Base-by-base conservation (phyloP, 1,140 invertebrate genomes). In the Drosophila insularis region DNA sequence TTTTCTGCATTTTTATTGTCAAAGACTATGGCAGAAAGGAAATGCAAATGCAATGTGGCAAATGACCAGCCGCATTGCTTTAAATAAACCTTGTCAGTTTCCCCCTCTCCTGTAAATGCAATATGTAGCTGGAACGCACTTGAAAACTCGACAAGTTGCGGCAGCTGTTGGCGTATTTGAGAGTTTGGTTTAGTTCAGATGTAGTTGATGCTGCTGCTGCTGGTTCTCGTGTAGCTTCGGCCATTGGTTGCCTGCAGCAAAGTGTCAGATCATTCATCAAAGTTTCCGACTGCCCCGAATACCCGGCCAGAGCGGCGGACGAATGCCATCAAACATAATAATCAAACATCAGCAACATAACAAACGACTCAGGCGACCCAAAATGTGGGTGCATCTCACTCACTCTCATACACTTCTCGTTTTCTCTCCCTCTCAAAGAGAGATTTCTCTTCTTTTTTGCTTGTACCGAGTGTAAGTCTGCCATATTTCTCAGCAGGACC, bases 291-390 rank as follows among this genome's bases (percentile, higher is more conserved):
- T 64, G 63, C 64, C 39, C 21, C 35, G 35, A 11, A 37, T 37
- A 13, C 39, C 54, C 50, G 37, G 66, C 23, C 53, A 21, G 10
- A 50, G 43, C 75, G 73, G 68, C 74, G 75, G 66, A 64, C 67
- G 63, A 84, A 80, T 80, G 80, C 84, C 84, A 89, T 89, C 84
- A 89, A 89, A 89, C 85, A 89, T 89, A 89, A 89, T 89, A 89
- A 89, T 89, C 84, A 89, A 89, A 89, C 84, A 89, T 89, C 84
- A 89, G 80, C 77, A 84, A 78, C 85, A 89, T 89, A 89, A 89
- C 84, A 89, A 89, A 89, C 85, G 85, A 89, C 81, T 68, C 71
- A 19, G 53, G 84, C 80, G 59, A 84, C 70, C 84, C 80, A 55
- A 87, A 89, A 73, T 82, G 74, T 87, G 68, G 79, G 63, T 78